Evolutionary conservation across 1,140 invertebrate species (phyloP), one percentile per base, ranked within the genome.

Genomic region (Oscheius sp.): DNA sequence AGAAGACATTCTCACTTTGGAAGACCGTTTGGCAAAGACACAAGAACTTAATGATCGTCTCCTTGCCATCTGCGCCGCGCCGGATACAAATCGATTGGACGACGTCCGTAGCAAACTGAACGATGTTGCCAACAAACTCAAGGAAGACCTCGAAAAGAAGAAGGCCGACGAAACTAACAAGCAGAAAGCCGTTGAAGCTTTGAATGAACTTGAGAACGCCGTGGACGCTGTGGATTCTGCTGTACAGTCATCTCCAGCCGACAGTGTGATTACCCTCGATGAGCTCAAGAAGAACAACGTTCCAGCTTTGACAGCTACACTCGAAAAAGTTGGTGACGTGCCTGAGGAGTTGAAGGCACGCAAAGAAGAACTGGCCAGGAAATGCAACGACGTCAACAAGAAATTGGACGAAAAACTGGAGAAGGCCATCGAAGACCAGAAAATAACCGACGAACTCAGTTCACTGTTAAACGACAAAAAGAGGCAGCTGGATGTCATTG

Each of bases 91-190:
- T 18, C 29, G 34, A 36, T 20, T 36, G 13, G 59, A 63, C n/a
- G 34, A 63, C 10, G 59, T 31, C 34, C 59, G 59, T 31, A 31
- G 34, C 23, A 63, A 63, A 18, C 13, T 77, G 29, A 32, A 49
- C 4, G 26, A 74, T 4, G 7, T 76, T 18, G 65, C 42, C 23
- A 26, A 29, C 45, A 28, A 36, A 46, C 38, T 35, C 35, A 34
- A 28, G 26, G 29, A 38, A 26, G 74, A 77, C 7, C 31, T 68
- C 35, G 74, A 58, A 29, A 34, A 58, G 32, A 78, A 78, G 38
- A 77, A 78, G 32, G 62, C 32, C 2, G 70, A 38, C 13, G 67
- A 73, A 32, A 20, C 28, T 23, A 23, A 45, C 18, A 45, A 28
- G n/a, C 74, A 73, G 29, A 73, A 73, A 28, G 62, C 61, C 15